These are phyloP conservation scores for Catharus minimus DNA, from an alignment of 2,113 vertebrate species.

Conservation along the genomic window DNA sequence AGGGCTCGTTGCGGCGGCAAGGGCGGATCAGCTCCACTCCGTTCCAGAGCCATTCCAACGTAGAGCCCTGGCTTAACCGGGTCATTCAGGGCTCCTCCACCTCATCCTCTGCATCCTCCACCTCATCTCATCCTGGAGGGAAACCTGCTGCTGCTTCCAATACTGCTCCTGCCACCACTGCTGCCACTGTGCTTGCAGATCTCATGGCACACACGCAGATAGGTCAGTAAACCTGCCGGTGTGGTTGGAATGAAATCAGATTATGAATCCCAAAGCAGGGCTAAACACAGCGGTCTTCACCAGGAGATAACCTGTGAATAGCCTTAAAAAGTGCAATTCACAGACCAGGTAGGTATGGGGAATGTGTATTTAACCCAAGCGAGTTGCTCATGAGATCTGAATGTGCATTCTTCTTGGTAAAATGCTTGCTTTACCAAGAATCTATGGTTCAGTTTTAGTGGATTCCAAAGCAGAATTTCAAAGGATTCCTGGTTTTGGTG, in stretches of 20 bases:
- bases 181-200: slow-evolving; percentile 85
- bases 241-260: neutral
- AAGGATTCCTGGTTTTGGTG: neutral
- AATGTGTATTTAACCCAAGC: neutral
- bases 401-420: neutral
- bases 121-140: slow-evolving; percentile 94
- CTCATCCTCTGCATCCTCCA: slow-evolving; percentile 96
- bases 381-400: slow-evolving; percentile 27
- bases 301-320: neutral
- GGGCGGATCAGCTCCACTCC: slow-evolving; percentile 87
- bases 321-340: neutral
- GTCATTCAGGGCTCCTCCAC: slow-evolving; percentile 97
- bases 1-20: slow-evolving; percentile 90
- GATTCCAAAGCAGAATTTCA: neutral
- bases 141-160: slow-evolving; percentile 79
- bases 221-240: slow-evolving; percentile 82
- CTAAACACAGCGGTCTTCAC: neutral
- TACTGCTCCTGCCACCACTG: slow-evolving; percentile 73
- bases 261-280: neutral
- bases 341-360: slow-evolving; percentile 40
- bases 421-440: slow-evolving; percentile 28
- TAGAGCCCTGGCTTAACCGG: slow-evolving; percentile 93
- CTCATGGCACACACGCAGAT: slow-evolving; percentile 89
- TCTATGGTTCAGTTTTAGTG: neutral
- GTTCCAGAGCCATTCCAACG: slow-evolving; percentile 82